A percentile compares a stretch with the other conserved stretches of the same genome.
phyloP scores from a whole-genome alignment of 2,113 vertebrate species.

The Lepus americanus region DNA sequence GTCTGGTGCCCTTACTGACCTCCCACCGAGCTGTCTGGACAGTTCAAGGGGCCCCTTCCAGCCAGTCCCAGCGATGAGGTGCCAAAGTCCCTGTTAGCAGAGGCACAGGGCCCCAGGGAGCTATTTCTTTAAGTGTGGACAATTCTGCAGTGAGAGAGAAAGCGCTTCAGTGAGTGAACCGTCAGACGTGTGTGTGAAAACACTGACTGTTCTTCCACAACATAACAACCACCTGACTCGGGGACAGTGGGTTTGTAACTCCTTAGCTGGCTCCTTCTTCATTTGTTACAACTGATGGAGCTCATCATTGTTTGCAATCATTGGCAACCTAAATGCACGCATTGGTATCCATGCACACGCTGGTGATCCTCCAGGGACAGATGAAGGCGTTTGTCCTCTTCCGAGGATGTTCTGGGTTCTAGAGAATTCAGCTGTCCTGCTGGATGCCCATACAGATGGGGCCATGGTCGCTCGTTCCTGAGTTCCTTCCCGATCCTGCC shows the following conservation, averaged over 20 bases:
- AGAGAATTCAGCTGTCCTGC: constrained; percentile 92
- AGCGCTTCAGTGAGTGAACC: background rate
- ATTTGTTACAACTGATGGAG: constrained; percentile 90
- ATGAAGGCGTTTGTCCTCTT: constrained; percentile 94
- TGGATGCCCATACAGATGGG: constrained; percentile 89
- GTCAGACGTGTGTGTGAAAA: background rate
- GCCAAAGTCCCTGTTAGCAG: background rate
- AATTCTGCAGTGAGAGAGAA: background rate
- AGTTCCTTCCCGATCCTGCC: constrained; percentile 96
- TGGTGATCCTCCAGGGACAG: constrained; percentile 93
- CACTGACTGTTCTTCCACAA: too few species aligned
- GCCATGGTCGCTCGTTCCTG: constrained; percentile 80
- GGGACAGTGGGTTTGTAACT: constrained; percentile 92
- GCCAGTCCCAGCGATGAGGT: accelerated
- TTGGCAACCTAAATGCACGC: constrained; percentile 93
- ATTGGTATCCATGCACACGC: constrained; percentile 95
- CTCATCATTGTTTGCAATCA: constrained; percentile 89
- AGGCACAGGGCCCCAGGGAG: too few species aligned
- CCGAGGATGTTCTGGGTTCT: constrained; percentile 89
- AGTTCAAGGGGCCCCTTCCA: constrained; percentile 86
- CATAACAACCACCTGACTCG: constrained; percentile 76
- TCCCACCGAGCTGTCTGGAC: constrained; percentile 82
- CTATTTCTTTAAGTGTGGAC: too few species aligned
- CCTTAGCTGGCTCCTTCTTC: constrained; percentile 93
- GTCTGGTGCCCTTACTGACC: constrained; percentile 9